Percentiles rank a stretch among this genome's conserved stretches.
Conservation (phyloP, 2,888 invertebrate genomes). For the Orthosia incerta region DNA sequence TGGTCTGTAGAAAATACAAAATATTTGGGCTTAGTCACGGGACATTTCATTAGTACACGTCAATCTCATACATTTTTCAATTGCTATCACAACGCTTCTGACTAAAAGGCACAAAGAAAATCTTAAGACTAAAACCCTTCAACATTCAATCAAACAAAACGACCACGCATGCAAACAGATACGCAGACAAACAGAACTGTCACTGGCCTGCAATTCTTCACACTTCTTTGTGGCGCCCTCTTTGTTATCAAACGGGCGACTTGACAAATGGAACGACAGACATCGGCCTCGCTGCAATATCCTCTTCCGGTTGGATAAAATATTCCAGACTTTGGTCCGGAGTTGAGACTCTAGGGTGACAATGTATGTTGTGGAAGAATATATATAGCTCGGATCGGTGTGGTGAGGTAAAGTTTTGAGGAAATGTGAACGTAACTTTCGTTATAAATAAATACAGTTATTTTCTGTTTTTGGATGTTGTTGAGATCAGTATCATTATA, state of each 20-base stretch:
- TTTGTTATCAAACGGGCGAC: slow-evolving; percentile 72
- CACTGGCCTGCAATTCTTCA: slow-evolving; percentile 67
- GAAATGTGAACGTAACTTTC: not conserved
- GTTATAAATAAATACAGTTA: not conserved
- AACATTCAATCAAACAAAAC: slow-evolving; percentile 24
- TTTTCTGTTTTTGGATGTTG: not conserved
- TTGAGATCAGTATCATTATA: not conserved
- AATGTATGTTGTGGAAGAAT: slow-evolving; percentile 10
- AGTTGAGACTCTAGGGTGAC: slow-evolving; percentile 46
- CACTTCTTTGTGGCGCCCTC: slow-evolving; percentile 70
- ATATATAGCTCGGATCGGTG: slow-evolving; percentile 9
- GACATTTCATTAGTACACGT: too few species aligned
- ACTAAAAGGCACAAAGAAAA: not conserved
- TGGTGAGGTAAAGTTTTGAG: not conserved
- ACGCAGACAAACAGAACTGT: slow-evolving; percentile 43
- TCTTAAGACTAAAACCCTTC: not conserved
- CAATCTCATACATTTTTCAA: too few species aligned
- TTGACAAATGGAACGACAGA: slow-evolving; percentile 83
- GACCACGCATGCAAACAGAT: slow-evolving; percentile 43
- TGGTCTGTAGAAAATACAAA: too few species aligned
- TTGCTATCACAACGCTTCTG: too few species aligned
- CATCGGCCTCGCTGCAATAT: slow-evolving; percentile 83
- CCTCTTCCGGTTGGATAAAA: slow-evolving; percentile 79
- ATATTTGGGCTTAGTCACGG: too few species aligned
- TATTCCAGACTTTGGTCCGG: slow-evolving; percentile 66